Evolutionary conservation across 2,797 vertebrate species (phyloP).

Genomic region (Pantherophis alleghaniensis): DNA sequence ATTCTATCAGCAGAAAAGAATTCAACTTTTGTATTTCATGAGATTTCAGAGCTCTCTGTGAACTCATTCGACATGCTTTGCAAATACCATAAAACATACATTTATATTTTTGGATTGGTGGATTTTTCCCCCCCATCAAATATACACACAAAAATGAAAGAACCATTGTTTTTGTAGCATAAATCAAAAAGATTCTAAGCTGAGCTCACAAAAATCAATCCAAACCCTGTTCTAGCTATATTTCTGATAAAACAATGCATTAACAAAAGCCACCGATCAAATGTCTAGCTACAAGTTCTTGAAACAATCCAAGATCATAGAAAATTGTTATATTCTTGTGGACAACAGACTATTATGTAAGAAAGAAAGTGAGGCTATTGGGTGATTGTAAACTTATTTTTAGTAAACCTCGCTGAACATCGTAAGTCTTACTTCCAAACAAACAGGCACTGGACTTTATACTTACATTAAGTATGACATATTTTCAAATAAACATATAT

Average conservation of each 20-base stretch:
- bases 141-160: neutral
- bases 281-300: neutral
- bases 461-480: neutral
- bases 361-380: neutral
- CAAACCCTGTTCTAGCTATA: neutral
- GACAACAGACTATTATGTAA: neutral
- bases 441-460: neutral
- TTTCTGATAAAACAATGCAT: neutral
- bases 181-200: neutral
- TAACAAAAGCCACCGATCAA: conserved; percentile 17
- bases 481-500: neutral
- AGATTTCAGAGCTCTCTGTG: neutral
- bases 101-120: neutral
- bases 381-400: neutral
- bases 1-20: neutral
- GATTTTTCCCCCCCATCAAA: neutral
- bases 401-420: neutral
- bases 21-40: neutral
- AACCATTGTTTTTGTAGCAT: neutral
- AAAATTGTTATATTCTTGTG: neutral
- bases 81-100: neutral
- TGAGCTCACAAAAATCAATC: neutral
- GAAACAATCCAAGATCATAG: neutral
- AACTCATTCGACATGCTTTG: neutral
- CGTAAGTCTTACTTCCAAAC: too few species aligned